These are phyloP conservation scores for Phainopepla nitens DNA, from an alignment of 2,113 vertebrate genomes.

Conservation along the genomic window DNA sequence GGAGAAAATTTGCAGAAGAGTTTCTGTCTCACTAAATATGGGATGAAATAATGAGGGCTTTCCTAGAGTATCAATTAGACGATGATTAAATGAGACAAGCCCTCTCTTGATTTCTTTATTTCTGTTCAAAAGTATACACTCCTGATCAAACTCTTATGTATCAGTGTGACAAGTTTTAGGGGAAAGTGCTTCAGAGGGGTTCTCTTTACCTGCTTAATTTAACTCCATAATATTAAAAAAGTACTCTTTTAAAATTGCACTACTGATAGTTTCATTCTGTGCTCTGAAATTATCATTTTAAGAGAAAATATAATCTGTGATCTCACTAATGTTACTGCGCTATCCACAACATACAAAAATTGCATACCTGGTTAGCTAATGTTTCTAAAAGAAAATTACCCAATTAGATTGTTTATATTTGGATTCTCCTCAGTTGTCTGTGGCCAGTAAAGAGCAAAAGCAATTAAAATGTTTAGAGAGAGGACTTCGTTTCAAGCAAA, in stretches of 20 bases:
- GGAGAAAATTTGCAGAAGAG: neutral
- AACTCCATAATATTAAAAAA: neutral
- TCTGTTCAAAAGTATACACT: neutral
- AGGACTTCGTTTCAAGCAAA: neutral
- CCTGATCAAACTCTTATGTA: fast-evolving
- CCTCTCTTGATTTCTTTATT: neutral
- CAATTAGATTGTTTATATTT: neutral
- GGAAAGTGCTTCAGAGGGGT: neutral
- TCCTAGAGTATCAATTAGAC: neutral
- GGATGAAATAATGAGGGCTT: neutral
- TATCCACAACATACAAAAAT: fast-evolving
- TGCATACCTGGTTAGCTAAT: neutral
- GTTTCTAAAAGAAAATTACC: neutral
- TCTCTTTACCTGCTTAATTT: neutral
- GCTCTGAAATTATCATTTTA: neutral
- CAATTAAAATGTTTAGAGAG: neutral
- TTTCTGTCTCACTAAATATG: neutral
- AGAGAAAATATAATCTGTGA: neutral
- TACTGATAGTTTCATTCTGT: neutral
- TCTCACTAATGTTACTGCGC: fast-evolving
- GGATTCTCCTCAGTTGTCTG: neutral
- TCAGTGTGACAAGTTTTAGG: neutral
- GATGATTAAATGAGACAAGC: neutral
- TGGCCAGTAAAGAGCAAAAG: neutral
- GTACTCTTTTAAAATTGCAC: neutral